Evolutionary conservation across 2,888 invertebrate species (phyloP), one percentile per base, ranked within the genome.

Genomic region (Gymnoscelis rufifasciata): DNA sequence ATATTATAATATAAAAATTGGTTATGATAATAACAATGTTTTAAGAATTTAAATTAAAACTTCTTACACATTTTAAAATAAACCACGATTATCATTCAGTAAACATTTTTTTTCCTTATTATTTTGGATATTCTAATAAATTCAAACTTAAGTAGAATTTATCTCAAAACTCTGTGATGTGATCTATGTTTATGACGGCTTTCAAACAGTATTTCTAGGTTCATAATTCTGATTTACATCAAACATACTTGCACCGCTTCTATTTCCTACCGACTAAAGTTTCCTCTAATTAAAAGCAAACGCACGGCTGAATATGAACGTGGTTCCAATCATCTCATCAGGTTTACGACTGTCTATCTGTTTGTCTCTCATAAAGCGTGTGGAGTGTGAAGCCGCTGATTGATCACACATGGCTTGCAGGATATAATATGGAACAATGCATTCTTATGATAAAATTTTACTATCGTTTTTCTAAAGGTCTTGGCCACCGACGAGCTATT

Each of bases 261-360:
- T 72, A 74, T 74, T 59, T 64, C 64, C 53, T 65, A 59, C 57
- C 62, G 50, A 68, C 71, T 74, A 62, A 68, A 64, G 72, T 79
- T 75, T 77, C 72, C 69, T 74, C 71, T 81, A 84, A 84, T 83
- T 83, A 78, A 80, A 80, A 76, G 71, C 82, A 78, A 75, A 73
- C 69, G 75, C 71, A 67, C 64, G 65, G 67, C 58, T 73, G 68
- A 67, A 64, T 66, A 71, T 65, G 66, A 86, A 87, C 77, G 78
- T 86, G 86, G 78, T 78, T 79, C 72, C 74, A 84, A 87, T 87
- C 86, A 84, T 68, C 65, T 47, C 76, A 71, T 73, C 69, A 70
- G 71, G 74, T 84, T 86, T 83, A 86, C 75, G 84, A 84, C 78
- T 80, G n/a, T n/a, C n/a, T 78, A 74, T 75, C 74, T 73, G 72